Conservation (phyloP, 35 echinoderm and acorn worm genomes). For the Ophiothrix spiculata region DNA sequence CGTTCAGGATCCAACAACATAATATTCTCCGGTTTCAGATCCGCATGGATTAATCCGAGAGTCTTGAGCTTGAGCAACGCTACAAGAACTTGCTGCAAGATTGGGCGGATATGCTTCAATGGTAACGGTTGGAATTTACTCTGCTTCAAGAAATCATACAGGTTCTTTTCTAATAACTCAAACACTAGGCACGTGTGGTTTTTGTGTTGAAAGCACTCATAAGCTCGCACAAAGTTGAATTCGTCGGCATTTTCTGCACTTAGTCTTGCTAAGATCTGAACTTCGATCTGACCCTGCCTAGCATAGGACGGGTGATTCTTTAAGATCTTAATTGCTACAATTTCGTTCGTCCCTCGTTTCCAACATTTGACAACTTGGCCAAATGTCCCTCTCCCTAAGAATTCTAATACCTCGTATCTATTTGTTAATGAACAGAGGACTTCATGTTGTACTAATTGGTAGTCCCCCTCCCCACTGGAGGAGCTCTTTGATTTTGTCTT, state of each 20-base stretch:
- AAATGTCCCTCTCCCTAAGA: constrained; percentile 93
- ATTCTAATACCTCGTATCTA: constrained; percentile 96
- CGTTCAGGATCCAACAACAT: constrained; percentile 93
- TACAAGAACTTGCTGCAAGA: constrained; percentile 92
- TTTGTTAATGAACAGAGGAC: constrained; percentile 94
- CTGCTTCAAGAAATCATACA: constrained; percentile 98
- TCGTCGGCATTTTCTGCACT: constrained; percentile 99
- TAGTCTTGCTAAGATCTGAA: constrained; percentile 78
- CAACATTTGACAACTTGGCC: constrained; percentile 99
- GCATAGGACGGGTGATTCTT: constrained; percentile 99
- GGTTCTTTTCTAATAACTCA: constrained; percentile 93
- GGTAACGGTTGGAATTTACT: constrained; percentile 97
- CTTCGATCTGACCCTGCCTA: constrained; percentile 96
- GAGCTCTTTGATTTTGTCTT: constrained; percentile 71
- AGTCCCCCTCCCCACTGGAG: constrained; percentile 86
- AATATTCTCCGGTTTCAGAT: constrained; percentile 98
- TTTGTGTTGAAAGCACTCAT: constrained; percentile 99
- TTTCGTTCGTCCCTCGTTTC: constrained; percentile 99
- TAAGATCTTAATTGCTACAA: constrained; percentile 97
- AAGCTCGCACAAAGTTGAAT: constrained; percentile 93
- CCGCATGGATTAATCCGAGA: constrained; percentile 93
- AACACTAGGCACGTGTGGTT: constrained; percentile 98
- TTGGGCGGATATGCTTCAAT: constrained; percentile 90
- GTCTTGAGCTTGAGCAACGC: constrained; percentile 91
- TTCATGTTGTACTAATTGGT: constrained; percentile 96